These are phyloP conservation scores for Rhynchotus rufescens DNA, from an alignment of 2,797 vertebrate genomes.

Conservation along the genomic window DNA sequence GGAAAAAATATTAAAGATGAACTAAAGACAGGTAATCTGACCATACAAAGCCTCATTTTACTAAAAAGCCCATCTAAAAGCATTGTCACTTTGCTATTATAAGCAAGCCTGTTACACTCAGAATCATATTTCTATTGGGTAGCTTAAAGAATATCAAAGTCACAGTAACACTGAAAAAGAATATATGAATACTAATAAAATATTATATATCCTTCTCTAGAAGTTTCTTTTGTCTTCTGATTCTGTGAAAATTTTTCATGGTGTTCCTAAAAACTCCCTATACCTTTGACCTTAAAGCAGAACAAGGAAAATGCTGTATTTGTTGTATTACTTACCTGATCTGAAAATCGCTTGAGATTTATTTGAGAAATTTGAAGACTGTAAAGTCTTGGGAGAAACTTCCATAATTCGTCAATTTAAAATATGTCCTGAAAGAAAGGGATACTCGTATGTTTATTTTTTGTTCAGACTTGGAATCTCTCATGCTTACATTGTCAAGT, in stretches of 20 bases:
- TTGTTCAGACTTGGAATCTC: not conserved
- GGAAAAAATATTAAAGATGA: not conserved
- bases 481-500: not conserved
- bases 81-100: not conserved
- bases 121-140: not conserved
- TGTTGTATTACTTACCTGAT: slow-evolving; percentile 22
- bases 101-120: not conserved
- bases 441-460: not conserved
- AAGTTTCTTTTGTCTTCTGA: not conserved
- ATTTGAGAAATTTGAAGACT: not conserved
- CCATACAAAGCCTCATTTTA: not conserved
- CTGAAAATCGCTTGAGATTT: not conserved
- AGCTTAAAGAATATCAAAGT: not conserved
- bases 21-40: not conserved
- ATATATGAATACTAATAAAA: not conserved
- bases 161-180: not conserved
- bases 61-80: not conserved
- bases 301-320: not conserved
- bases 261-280: not conserved
- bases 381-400: not conserved
- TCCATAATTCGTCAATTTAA: slow-evolving; percentile 39
- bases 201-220: not conserved
- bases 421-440: not conserved
- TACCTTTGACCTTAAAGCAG: slow-evolving; percentile 7
- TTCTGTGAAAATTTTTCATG: not conserved